Conservation (phyloP, 2,888 invertebrate genomes). For the Ryuthela nishihirai region DNA sequence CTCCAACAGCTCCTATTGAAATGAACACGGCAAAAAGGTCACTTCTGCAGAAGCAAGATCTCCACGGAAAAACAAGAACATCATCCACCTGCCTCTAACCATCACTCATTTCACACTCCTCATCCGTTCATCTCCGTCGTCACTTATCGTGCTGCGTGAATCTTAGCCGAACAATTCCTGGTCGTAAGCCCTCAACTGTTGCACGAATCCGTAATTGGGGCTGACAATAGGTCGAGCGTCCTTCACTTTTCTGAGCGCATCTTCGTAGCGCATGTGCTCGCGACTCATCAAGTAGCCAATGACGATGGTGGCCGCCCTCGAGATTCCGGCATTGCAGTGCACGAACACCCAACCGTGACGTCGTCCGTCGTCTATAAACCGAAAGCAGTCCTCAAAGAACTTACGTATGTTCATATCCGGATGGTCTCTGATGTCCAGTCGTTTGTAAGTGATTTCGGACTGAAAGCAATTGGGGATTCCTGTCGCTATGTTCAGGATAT, state of each 20-base stretch:
- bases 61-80: too few relatives aligned
- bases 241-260: slow-evolving; percentile 47
- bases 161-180: slow-evolving; percentile 32
- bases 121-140: too few relatives aligned
- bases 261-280: slow-evolving; percentile 45
- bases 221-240: slow-evolving; percentile 47
- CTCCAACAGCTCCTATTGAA: too few relatives aligned
- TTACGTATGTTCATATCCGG: slow-evolving; percentile 40
- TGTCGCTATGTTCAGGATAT: slow-evolving; percentile 50
- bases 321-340: slow-evolving; percentile 53
- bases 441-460: slow-evolving; percentile 47
- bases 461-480: slow-evolving; percentile 48
- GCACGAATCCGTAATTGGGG: slow-evolving; percentile 51
- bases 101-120: too few relatives aligned
- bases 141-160: too few relatives aligned
- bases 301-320: slow-evolving; percentile 49
- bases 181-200: slow-evolving; percentile 47
- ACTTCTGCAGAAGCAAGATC: too few relatives aligned
- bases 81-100: too few relatives aligned
- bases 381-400: slow-evolving; percentile 43
- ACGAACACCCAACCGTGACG: slow-evolving; percentile 47
- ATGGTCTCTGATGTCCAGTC: slow-evolving; percentile 47
- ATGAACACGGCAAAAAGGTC: too few relatives aligned
- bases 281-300: slow-evolving; percentile 50
- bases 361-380: slow-evolving; percentile 49